These are phyloP conservation scores for Lophura nycthemera DNA, from an alignment of 2,113 vertebrate species.

Conservation along the genomic window DNA sequence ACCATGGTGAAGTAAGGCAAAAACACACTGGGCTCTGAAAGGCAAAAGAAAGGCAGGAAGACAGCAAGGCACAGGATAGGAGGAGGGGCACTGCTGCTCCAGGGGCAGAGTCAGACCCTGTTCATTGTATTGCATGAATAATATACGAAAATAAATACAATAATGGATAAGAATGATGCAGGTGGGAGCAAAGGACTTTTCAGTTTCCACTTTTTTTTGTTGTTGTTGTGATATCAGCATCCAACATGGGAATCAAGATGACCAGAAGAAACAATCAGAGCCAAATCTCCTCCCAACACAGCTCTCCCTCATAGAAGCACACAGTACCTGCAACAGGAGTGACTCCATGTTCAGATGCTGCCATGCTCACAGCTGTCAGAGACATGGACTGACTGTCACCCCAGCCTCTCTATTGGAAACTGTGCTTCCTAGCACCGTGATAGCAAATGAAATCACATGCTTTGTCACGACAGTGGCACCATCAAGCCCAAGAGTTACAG, in stretches of 20 bases:
- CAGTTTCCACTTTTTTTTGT: accelerated
- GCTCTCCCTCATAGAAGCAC: background rate
- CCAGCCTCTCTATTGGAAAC: background rate
- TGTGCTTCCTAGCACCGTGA: background rate
- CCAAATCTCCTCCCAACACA: background rate
- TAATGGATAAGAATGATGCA: background rate
- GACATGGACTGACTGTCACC: background rate
- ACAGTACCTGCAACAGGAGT: accelerated
- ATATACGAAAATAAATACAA: background rate
- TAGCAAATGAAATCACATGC: background rate
- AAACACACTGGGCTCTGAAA: accelerated
- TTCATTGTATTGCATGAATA: background rate
- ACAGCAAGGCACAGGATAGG: background rate
- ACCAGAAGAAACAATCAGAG: background rate
- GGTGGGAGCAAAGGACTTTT: background rate
- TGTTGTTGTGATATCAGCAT: background rate
- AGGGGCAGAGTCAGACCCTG: background rate
- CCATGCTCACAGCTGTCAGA: background rate
- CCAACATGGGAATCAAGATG: background rate
- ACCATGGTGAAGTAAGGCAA: background rate
- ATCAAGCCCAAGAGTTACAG: background rate
- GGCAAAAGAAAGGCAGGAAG: background rate
- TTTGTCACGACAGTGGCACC: background rate
- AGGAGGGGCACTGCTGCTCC: background rate
- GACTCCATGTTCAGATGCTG: background rate